A percentile compares a stretch with the other conserved stretches of the same genome.
Evolutionary conservation across 2,888 invertebrate genomes (phyloP).

Genomic region (Iselma pallidipennis): DNA sequence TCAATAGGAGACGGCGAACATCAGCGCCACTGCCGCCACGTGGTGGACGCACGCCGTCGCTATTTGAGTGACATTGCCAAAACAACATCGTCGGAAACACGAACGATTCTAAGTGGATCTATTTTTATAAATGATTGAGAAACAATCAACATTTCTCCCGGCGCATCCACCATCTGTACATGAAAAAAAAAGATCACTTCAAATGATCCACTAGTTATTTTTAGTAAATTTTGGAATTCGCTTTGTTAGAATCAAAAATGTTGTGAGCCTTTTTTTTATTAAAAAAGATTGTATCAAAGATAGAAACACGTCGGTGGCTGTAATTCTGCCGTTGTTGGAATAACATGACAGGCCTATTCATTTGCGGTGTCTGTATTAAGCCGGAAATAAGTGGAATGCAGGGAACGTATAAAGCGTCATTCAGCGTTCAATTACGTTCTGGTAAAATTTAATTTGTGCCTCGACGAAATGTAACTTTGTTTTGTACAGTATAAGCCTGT

Average conservation of each 20-base stretch:
- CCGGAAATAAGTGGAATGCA: constrained; percentile 54
- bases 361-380: constrained; percentile 53
- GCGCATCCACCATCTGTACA: background rate
- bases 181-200: background rate
- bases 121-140: background rate
- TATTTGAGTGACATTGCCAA: constrained; percentile 30
- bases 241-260: background rate
- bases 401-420: constrained; percentile 52
- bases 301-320: background rate
- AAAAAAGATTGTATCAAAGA: background rate
- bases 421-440: constrained; percentile 55
- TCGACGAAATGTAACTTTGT: constrained; percentile 56
- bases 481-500: constrained; percentile 45
- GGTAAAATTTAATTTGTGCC: constrained; percentile 56
- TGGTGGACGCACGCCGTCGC: constrained; percentile 41
- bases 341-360: constrained; percentile 41
- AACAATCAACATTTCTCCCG: background rate
- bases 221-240: background rate
- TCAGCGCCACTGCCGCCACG: constrained; percentile 36
- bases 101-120: background rate
- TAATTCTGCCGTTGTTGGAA: constrained; percentile 15
- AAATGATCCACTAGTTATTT: background rate
- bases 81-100: constrained; percentile 13
- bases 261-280: background rate
- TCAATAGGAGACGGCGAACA: constrained; percentile 44